A percentile compares a stretch with the other conserved stretches of the same genome.
phyloP scores from a whole-genome alignment of 1,140 invertebrate genomes.

The Macrocentrus cingulum region DNA sequence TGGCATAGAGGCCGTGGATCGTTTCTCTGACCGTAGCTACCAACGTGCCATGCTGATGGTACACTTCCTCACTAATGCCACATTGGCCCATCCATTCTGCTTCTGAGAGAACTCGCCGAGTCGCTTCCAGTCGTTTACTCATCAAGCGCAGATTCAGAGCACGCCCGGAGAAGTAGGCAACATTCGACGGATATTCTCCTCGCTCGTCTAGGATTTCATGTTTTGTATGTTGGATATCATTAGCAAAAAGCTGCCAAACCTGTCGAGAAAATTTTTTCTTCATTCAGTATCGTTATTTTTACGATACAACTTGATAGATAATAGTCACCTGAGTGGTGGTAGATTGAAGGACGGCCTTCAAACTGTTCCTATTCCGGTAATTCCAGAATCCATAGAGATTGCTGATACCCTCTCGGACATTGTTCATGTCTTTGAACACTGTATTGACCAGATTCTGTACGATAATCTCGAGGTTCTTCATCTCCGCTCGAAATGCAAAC shows the following conservation, averaged over 20 bases:
- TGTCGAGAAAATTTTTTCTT: constrained; percentile 36
- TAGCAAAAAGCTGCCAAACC: constrained; percentile 75
- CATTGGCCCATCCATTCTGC: constrained; percentile 73
- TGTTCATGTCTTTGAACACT: constrained; percentile 69
- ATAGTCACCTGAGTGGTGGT: constrained; percentile 60
- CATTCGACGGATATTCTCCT: constrained; percentile 63
- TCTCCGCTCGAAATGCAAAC: constrained; percentile 65
- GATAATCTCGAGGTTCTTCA: constrained; percentile 70
- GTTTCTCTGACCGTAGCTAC: constrained; percentile 68
- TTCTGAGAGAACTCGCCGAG: constrained; percentile 66
- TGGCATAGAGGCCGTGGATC: constrained; percentile 64
- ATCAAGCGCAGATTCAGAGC: constrained; percentile 67
- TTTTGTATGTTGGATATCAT: constrained; percentile 75
- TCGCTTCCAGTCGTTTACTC: constrained; percentile 63
- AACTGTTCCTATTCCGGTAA: constrained; percentile 68
- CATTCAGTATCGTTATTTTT: too few relatives aligned
- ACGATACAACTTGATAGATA: not conserved
- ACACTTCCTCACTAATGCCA: constrained; percentile 70
- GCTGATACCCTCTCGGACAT: constrained; percentile 71
- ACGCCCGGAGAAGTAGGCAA: constrained; percentile 72
- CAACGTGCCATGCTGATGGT: constrained; percentile 67
- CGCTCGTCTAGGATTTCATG: constrained; percentile 68
- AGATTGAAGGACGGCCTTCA: constrained; percentile 65
- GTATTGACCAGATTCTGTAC: constrained; percentile 72
- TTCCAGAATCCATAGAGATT: constrained; percentile 67